phyloP scores from a whole-genome alignment of 35 echinoderm and acorn worm genomes.

The Patiria miniata region DNA sequence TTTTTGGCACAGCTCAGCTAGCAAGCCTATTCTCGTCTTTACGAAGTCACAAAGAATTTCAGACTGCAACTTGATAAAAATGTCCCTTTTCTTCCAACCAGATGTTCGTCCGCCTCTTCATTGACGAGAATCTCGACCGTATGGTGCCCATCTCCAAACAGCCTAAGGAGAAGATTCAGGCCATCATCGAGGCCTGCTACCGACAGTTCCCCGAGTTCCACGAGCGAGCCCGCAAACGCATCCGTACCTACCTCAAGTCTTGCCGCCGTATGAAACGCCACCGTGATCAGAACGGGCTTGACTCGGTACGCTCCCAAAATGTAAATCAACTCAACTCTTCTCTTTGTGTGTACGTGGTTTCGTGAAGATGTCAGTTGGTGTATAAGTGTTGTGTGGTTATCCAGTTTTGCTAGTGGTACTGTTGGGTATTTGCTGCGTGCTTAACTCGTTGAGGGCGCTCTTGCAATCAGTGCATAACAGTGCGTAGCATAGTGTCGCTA shows the following conservation, averaged over 20 bases:
- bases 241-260: conserved; percentile 97
- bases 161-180: conserved; percentile 97
- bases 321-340: neutral
- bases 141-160: conserved; percentile 99
- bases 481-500: too few species aligned
- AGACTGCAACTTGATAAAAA: neutral
- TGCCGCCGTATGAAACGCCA: conserved; percentile 98
- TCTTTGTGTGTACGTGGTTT: neutral
- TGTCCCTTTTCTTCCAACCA: conserved; percentile 21
- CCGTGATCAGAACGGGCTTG: conserved; percentile 94
- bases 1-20: too few species aligned
- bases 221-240: conserved; percentile 91
- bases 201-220: conserved; percentile 98
- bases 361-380: neutral
- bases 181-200: conserved; percentile 98
- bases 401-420: too few species aligned
- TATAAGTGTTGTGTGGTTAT: too few species aligned
- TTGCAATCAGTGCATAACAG: too few species aligned
- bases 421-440: too few species aligned
- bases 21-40: too few species aligned
- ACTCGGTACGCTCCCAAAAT: conserved; percentile 79
- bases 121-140: conserved; percentile 97
- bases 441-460: too few species aligned
- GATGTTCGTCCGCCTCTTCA: conserved; percentile 98
- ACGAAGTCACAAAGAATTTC: too few species aligned